Conservation (phyloP, 2,888 invertebrate genomes). For the Callyntrura sp. region DNA sequence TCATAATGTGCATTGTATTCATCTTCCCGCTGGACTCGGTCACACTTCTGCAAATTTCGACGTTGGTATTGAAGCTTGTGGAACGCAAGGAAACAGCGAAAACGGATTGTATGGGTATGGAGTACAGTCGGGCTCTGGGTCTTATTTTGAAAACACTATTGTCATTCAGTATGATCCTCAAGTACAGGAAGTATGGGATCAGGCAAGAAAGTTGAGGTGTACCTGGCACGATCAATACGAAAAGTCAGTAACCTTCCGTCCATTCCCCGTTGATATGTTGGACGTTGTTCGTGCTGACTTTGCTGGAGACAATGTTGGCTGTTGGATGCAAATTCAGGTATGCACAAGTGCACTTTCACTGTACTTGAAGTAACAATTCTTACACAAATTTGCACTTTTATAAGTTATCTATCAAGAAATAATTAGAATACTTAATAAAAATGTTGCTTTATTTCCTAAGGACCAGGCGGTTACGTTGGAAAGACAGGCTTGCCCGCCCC, state of each 20-base stretch:
- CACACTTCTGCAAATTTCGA: constrained; percentile 95
- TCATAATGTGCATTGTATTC: constrained; percentile 96
- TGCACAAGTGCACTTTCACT: constrained; percentile 92
- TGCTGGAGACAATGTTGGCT: constrained; percentile 97
- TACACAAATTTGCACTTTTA: constrained; percentile 88
- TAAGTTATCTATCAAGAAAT: too few species aligned
- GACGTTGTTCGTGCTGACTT: constrained; percentile 98
- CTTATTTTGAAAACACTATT: constrained; percentile 97
- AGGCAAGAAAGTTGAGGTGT: constrained; percentile 95
- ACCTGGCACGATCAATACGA: constrained; percentile 98
- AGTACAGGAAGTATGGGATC: constrained; percentile 98
- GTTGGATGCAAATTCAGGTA: constrained; percentile 98
- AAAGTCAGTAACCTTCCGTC: constrained; percentile 93
- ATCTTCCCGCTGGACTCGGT: constrained; percentile 95
- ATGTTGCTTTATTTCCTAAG: too few species aligned
- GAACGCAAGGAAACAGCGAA: constrained; percentile 96
- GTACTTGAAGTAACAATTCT: too few species aligned
- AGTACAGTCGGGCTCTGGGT: constrained; percentile 95
- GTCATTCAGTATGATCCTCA: constrained; percentile 95
- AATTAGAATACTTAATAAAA: too few species aligned
- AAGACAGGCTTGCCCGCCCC: constrained; percentile 82
- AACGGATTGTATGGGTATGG: constrained; percentile 95
- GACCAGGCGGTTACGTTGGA: constrained; percentile 76
- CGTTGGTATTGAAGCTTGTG: constrained; percentile 96
- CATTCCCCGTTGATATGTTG: constrained; percentile 92